Conservation (phyloP, 2,797 vertebrate genomes). For the Tympanoctomys barrerae region DNA sequence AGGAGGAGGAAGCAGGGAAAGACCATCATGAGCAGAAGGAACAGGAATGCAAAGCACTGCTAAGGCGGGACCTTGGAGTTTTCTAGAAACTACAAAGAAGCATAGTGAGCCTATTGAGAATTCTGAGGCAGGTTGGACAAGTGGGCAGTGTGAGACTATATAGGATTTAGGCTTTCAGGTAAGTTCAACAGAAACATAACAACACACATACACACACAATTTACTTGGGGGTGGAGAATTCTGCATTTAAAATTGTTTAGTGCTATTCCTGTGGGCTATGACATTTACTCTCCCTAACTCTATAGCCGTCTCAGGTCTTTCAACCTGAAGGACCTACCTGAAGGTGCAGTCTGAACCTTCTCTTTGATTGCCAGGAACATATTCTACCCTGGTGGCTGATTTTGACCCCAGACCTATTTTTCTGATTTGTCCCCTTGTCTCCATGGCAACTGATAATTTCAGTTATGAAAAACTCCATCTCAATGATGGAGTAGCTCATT, state of each 20-base stretch:
- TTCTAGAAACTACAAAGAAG: slow-evolving; percentile 44
- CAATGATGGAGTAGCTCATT: not conserved
- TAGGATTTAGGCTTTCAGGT: not conserved
- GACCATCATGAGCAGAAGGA: not conserved
- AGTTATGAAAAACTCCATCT: not conserved
- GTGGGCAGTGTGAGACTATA: not conserved
- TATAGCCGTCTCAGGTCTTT: not conserved
- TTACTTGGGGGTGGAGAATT: not conserved
- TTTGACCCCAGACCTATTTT: slow-evolving; percentile 28
- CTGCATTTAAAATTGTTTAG: not conserved
- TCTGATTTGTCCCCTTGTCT: not conserved
- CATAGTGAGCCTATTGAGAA: not conserved
- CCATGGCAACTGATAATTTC: not conserved
- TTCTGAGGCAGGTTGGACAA: not conserved
- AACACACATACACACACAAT: not conserved
- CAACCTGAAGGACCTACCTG: not conserved
- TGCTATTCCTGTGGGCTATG: not conserved
- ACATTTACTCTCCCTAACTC: not conserved
- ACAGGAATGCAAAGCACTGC: not conserved
- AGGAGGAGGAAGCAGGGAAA: not conserved
- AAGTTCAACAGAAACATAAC: not conserved
- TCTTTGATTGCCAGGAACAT: not conserved
- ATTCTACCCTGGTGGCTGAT: not conserved
- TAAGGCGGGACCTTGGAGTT: not conserved
- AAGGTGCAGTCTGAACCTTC: not conserved